Conservation (phyloP, 2,113 vertebrate genomes). For the Pomatorhinus ruficollis region DNA sequence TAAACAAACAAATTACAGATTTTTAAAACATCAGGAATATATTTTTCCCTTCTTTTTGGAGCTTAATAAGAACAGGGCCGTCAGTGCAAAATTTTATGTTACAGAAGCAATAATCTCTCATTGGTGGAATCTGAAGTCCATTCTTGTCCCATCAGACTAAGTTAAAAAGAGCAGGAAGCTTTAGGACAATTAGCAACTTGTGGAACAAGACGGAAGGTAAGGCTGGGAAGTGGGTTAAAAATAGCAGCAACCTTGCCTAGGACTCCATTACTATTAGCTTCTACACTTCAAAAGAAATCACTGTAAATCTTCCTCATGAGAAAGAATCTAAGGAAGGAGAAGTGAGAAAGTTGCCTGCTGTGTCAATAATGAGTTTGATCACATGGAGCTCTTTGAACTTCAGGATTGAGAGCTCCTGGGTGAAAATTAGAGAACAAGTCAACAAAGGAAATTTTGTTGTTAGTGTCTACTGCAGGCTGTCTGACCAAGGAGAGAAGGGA, state of each 20-base stretch:
- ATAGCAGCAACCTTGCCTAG: neutral
- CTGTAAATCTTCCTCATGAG: neutral
- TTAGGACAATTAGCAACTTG: neutral
- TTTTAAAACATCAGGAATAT: neutral
- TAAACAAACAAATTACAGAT: neutral
- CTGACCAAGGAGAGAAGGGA: neutral
- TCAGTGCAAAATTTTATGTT: neutral
- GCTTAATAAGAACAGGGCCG: neutral
- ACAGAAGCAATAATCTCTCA: neutral
- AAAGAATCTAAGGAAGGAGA: neutral
- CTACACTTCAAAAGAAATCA: neutral
- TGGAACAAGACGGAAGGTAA: neutral
- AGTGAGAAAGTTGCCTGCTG: neutral
- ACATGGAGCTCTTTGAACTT: neutral
- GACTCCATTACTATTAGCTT: neutral
- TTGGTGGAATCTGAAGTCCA: neutral
- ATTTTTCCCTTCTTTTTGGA: neutral
- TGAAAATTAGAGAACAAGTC: neutral
- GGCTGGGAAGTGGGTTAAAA: neutral
- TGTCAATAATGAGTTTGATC: neutral
- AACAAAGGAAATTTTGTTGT: neutral
- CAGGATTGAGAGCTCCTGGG: neutral
- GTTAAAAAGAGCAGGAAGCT: neutral
- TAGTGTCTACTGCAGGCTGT: accelerated
- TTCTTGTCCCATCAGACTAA: neutral